Evolutionary conservation across 2,888 invertebrate species (phyloP), one percentile per base, ranked within the genome.

Genomic region (Unio pictorum): DNA sequence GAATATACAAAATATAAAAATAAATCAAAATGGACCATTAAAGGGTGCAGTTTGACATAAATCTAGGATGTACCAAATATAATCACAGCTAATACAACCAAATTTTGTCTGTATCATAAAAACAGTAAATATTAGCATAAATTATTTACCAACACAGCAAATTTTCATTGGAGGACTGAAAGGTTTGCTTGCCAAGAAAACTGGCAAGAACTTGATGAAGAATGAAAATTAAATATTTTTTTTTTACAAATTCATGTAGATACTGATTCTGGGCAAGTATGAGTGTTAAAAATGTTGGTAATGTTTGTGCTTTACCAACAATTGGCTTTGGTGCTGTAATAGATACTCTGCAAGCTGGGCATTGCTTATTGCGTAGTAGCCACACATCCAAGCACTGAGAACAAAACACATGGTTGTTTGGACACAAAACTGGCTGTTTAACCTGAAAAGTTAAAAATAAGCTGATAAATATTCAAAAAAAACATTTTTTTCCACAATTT

Each of bases 381-480:
- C 89, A 89, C 1, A 88, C 81, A 62, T 87, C 86, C 80, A 88
- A 82, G 72, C 89, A 89, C 1, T 78, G 71, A 0, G 78, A 74
- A 74, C 89, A 89, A 76, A 89, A 89, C n/a, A 85, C 88, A 82
- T 89, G 89, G 67, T 86, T 82, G 75, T 89, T 89, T n/a, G 88
- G 84, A 75, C 89, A 89, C 58, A 88, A 74, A 17, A 87, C 86
- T 67, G 89, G 89, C 72, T 85, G 81, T 73, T 86, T 89, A 11
- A 89, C 89, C 88, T 89, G 64, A 28, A 83, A 78, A 58, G 58
- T 58, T 30, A 58, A 64, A 62, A 64, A 59, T 45, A 4, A 34
- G 34, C 34, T 34, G 34, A 34, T 34, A 7, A n/a, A 67, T 20
- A 60, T 66, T 66, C 23, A 23, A 17, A 58, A 17, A 58, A 64